phyloP scores from a whole-genome alignment of 2,113 vertebrate genomes.

The Spizaetus ornatus region DNA sequence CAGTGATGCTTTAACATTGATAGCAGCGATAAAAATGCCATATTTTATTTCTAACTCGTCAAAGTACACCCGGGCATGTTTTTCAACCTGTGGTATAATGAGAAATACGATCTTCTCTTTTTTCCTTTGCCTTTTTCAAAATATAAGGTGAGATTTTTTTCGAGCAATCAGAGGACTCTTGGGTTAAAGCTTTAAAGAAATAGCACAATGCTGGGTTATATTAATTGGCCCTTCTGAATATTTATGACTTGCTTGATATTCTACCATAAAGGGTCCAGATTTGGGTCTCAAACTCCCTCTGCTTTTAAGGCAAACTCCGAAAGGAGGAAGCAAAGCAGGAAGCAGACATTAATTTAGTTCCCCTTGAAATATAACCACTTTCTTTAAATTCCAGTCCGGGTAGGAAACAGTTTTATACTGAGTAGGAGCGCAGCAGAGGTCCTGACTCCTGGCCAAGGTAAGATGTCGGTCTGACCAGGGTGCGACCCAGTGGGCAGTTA shows the following conservation, averaged over 20 bases:
- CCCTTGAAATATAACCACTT: background rate
- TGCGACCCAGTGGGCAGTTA: accelerated
- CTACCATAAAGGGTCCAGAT: background rate
- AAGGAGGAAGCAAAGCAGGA: background rate
- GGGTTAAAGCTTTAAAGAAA: background rate
- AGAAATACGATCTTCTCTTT: background rate
- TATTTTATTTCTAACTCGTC: background rate
- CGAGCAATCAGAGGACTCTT: background rate
- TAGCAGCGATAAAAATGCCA: background rate
- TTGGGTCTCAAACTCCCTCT: background rate
- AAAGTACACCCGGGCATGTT: background rate
- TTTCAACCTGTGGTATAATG: background rate
- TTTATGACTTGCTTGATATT: background rate
- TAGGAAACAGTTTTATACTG: background rate
- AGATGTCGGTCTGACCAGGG: background rate
- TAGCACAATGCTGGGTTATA: background rate
- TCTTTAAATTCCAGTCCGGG: background rate
- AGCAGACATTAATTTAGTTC: background rate
- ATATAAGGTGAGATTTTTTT: background rate
- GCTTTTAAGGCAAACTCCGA: background rate
- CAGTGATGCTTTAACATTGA: background rate
- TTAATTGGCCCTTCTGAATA: background rate
- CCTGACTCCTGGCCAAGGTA: background rate
- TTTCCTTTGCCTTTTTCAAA: background rate
- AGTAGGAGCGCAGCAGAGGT: background rate